Evolutionary conservation across 2,113 vertebrate genomes (phyloP).

Genomic region (Clarias magur): DNA sequence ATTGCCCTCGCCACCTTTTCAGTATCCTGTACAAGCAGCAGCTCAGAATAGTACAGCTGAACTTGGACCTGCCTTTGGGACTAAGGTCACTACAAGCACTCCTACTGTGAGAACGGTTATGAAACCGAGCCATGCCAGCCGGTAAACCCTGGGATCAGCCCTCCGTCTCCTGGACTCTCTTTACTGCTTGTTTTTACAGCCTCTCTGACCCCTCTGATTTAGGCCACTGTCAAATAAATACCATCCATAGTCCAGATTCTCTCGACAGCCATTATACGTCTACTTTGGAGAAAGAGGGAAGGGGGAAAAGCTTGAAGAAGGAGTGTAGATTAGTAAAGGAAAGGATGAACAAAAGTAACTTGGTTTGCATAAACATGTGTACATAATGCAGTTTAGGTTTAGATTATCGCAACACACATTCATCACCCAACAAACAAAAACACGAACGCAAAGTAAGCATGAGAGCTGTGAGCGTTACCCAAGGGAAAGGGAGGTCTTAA

Average conservation of each 20-base stretch:
- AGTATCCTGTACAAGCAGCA: constrained; percentile 4
- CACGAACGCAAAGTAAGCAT: constrained; percentile 48
- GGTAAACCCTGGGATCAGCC: constrained; percentile 62
- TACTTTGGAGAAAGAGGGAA: constrained; percentile 63
- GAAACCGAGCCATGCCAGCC: neutral
- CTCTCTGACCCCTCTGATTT: constrained; percentile 80
- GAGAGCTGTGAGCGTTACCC: constrained; percentile 69
- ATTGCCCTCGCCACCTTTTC: neutral
- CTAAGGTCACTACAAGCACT: constrained; percentile 9
- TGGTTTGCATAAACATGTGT: neutral
- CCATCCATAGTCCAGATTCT: constrained; percentile 81
- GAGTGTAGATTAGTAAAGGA: too few relatives aligned
- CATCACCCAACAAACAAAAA: neutral
- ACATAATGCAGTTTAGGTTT: constrained; percentile 5
- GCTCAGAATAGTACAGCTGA: neutral
- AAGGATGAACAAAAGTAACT: neutral
- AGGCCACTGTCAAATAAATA: constrained; percentile 84
- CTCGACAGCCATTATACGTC: constrained; percentile 75
- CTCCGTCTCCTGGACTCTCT: constrained; percentile 73
- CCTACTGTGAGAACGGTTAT: constrained; percentile 6
- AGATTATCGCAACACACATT: neutral
- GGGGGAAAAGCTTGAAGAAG: neutral
- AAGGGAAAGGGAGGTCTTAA: constrained; percentile 63
- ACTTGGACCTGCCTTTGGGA: neutral
- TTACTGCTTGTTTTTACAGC: constrained; percentile 82